Evolutionary conservation across 2,888 invertebrate species (phyloP).

Genomic region (Ophion ellenae): DNA sequence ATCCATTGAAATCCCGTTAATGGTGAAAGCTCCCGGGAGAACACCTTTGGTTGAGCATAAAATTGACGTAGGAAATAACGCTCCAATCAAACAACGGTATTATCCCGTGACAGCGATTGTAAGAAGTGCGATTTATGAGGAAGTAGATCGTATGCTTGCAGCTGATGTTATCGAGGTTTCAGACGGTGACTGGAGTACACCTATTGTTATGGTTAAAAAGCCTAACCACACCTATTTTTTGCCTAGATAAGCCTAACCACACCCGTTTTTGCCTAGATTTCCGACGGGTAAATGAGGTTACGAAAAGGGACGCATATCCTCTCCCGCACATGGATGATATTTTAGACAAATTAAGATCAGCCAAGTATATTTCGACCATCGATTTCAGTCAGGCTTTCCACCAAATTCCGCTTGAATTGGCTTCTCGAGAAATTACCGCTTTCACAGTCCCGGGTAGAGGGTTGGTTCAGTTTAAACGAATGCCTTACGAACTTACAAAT

Average conservation of each 20-base stretch:
- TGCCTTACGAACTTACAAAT: constrained; percentile 2
- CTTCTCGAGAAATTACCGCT: no score
- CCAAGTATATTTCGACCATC: no score
- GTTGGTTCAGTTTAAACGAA: constrained; percentile 3
- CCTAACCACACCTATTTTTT: no score
- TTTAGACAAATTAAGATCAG: no score
- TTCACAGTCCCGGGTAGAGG: neutral
- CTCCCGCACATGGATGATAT: no score
- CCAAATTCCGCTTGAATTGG: no score
- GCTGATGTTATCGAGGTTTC: neutral
- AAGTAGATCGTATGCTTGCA: neutral
- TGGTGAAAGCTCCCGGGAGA: neutral
- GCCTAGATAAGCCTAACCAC: no score
- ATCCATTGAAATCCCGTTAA: neutral
- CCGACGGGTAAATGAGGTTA: constrained; percentile 65
- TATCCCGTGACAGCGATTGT: constrained; percentile 2
- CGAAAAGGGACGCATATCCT: constrained; percentile 52
- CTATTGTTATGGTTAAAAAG: no score
- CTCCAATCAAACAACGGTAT: constrained; percentile 4
- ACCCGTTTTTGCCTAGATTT: no score
- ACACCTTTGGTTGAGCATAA: neutral
- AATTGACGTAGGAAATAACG: neutral
- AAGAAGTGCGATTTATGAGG: neutral
- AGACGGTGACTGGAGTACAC: neutral
- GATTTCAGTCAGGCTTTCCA: no score